phyloP scores from a whole-genome alignment of 2,888 invertebrate species.

The Xylocampa areola region DNA sequence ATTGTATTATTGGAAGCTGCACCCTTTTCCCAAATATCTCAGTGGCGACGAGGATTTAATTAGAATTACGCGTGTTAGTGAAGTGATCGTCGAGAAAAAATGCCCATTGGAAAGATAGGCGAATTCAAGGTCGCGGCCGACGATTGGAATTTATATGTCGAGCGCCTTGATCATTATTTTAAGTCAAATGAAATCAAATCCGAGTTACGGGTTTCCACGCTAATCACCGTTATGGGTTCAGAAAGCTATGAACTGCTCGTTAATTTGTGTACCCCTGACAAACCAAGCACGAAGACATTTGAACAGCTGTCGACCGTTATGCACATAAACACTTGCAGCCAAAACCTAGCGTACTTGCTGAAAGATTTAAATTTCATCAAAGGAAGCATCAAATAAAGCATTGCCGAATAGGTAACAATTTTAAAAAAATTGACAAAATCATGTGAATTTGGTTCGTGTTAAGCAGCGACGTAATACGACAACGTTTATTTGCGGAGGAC shows the following conservation, averaged over 20 bases:
- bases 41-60: too few relatives aligned
- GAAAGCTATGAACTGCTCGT: constrained; percentile 40
- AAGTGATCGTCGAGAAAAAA: too few relatives aligned
- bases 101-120: constrained; percentile 30
- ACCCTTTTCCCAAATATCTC: too few relatives aligned
- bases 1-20: too few relatives aligned
- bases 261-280: constrained; percentile 40
- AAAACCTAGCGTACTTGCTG: constrained; percentile 36
- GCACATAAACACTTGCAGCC: constrained; percentile 39
- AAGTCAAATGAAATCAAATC: constrained; percentile 17
- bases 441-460: constrained; percentile 10
- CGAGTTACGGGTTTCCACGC: constrained; percentile 22
- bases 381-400: constrained; percentile 1
- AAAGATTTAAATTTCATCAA: constrained; percentile 45
- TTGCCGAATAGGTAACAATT: constrained; percentile 1
- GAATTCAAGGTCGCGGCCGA: constrained; percentile 27
- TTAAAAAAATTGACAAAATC: too few relatives aligned
- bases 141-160: constrained; percentile 24
- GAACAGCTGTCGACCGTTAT: constrained; percentile 24
- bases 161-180: constrained; percentile 36
- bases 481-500: constrained; percentile 29
- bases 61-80: too few relatives aligned
- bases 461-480: constrained; percentile 21
- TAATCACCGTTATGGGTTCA: constrained; percentile 41
- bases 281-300: constrained; percentile 30